phyloP scores from a whole-genome alignment of 1,140 invertebrate genomes.

The Microplitis demolitor region DNA sequence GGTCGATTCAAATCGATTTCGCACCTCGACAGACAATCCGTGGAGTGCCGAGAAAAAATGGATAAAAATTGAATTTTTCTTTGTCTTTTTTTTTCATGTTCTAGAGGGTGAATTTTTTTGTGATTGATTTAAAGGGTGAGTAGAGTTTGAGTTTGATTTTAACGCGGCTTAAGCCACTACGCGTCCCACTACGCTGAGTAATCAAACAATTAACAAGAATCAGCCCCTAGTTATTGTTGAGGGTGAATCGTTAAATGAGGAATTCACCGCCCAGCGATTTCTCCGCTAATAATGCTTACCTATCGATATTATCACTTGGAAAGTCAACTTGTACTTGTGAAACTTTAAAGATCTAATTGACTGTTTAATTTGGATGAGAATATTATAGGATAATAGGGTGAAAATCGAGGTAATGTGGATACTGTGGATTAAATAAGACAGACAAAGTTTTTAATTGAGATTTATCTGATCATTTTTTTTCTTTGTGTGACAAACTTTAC shows the following conservation, averaged over 20 bases:
- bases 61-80: background rate
- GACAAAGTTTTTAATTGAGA: no score
- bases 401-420: no score
- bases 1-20: no score
- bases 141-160: constrained; percentile 47
- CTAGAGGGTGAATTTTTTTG: background rate
- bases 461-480: no score
- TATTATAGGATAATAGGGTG: no score
- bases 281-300: constrained; percentile 57
- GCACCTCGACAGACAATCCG: no score
- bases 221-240: constrained; percentile 28
- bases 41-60: no score
- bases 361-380: constrained; percentile 37
- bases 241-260: constrained; percentile 32
- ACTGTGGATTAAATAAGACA: no score
- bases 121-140: background rate
- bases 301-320: constrained; percentile 55
- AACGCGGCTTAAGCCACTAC: constrained; percentile 44
- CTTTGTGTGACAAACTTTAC: no score
- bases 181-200: constrained; percentile 59
- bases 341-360: constrained; percentile 52
- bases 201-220: constrained; percentile 58
- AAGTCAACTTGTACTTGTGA: constrained; percentile 26
- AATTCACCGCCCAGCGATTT: constrained; percentile 40
- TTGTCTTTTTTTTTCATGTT: background rate